phyloP scores from a whole-genome alignment of 1,140 invertebrate species.

The Lepidurus arcticus region DNA sequence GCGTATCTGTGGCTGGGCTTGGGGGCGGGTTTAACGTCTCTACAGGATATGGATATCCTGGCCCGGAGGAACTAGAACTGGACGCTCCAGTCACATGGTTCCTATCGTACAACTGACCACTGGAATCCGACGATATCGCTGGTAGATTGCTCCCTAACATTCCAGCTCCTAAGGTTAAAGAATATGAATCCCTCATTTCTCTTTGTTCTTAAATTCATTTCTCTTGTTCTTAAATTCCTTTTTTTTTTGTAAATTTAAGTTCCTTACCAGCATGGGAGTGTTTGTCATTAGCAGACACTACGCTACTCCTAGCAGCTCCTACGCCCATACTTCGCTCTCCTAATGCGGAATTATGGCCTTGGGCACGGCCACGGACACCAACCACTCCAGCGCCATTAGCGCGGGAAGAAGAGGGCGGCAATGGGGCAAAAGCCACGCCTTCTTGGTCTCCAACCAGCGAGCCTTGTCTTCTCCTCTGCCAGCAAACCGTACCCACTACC shows the following conservation, averaged over 20 bases:
- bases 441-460: slow-evolving; percentile 46
- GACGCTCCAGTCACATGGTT: slow-evolving; percentile 76
- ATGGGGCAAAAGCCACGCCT: slow-evolving; percentile 39
- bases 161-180: neutral
- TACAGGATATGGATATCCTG: slow-evolving; percentile 69
- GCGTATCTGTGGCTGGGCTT: slow-evolving; percentile 64
- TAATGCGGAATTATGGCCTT: slow-evolving; percentile 6
- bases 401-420: slow-evolving; percentile 36
- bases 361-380: slow-evolving; percentile 14
- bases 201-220: too few relatives aligned
- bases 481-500: slow-evolving; percentile 47
- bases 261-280: slow-evolving; percentile 29
- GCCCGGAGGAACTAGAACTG: slow-evolving; percentile 57
- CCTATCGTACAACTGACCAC: slow-evolving; percentile 61
- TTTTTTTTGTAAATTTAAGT: too few relatives aligned
- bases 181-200: too few relatives aligned
- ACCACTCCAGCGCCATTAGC: slow-evolving; percentile 27
- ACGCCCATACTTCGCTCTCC: slow-evolving; percentile 29
- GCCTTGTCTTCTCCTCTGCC: neutral
- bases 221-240: too few relatives aligned
- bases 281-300: slow-evolving; percentile 17
- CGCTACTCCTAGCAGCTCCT: slow-evolving; percentile 28
- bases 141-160: slow-evolving; percentile 1
- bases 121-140: slow-evolving; percentile 36
- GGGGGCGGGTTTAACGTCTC: slow-evolving; percentile 84